phyloP scores from a whole-genome alignment of 2,888 invertebrate genomes.

The Drosophila niveifrons region DNA sequence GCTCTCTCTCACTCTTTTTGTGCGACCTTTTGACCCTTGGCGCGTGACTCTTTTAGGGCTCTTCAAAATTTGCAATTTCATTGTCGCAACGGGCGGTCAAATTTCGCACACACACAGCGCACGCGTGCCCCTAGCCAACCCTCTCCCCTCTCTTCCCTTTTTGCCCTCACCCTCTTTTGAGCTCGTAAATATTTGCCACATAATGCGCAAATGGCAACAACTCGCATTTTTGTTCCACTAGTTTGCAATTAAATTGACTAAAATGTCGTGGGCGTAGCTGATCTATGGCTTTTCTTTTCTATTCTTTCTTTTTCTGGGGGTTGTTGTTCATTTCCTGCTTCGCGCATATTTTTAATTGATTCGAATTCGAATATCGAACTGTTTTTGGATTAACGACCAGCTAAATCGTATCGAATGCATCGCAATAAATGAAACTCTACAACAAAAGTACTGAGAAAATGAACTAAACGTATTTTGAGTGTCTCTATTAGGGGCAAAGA shows the following conservation, averaged over 20 bases:
- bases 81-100: conserved; percentile 21
- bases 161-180: neutral
- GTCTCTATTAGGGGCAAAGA: neutral
- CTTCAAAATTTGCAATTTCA: conserved; percentile 17
- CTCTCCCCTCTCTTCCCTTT: neutral
- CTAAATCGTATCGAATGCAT: too few species aligned
- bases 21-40: conserved; percentile 23
- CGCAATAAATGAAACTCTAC: conserved; percentile 11
- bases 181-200: conserved; percentile 46
- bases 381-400: conserved; percentile 18
- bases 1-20: too few species aligned
- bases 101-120: conserved; percentile 15
- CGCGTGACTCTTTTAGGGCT: conserved; percentile 47
- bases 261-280: conserved; percentile 22
- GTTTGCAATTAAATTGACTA: conserved; percentile 48
- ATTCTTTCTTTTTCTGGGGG: neutral
- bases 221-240: conserved; percentile 36
- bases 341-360: conserved; percentile 22
- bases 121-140: conserved; percentile 15
- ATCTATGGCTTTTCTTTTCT: neutral
- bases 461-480: neutral
- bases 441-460: neutral
- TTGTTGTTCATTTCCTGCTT: conserved; percentile 20
- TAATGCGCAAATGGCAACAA: conserved; percentile 48
- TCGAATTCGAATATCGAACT: conserved; percentile 24